Evolutionary conservation across 2,113 vertebrate genomes (phyloP).

Genomic region (Aphyosemion australe): DNA sequence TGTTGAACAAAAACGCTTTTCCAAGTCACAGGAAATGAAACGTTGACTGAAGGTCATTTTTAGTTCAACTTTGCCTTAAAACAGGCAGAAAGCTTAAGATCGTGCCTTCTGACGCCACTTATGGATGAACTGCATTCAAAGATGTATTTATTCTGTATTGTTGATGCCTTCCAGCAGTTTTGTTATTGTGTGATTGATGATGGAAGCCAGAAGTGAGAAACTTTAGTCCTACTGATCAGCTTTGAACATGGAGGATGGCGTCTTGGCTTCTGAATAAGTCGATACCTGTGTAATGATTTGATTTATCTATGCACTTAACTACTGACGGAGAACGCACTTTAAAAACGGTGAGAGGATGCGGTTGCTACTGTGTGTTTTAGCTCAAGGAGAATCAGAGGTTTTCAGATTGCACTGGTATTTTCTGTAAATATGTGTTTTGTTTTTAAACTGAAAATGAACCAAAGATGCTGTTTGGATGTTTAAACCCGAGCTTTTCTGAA

Average conservation of each 20-base stretch:
- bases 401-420: slow-evolving; percentile 57
- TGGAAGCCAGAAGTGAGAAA: too few species aligned
- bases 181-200: background rate
- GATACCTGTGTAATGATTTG: background rate
- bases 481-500: slow-evolving; percentile 3
- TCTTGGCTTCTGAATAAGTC: slow-evolving; percentile 9
- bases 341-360: slow-evolving; percentile 7
- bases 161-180: slow-evolving; percentile 1
- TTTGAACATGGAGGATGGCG: slow-evolving; percentile 5
- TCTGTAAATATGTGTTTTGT: slow-evolving; percentile 53
- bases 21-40: too few species aligned
- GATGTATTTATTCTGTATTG: too few species aligned
- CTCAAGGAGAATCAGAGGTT: slow-evolving; percentile 42
- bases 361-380: slow-evolving; percentile 34
- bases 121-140: too few species aligned
- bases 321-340: slow-evolving; percentile 80
- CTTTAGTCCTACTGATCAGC: slow-evolving; percentile 8
- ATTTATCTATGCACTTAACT: slow-evolving; percentile 71
- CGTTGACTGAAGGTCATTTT: background rate
- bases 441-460: slow-evolving; percentile 67
- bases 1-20: background rate
- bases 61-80: slow-evolving; percentile 21
- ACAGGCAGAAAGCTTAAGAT: background rate
- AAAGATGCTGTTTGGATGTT: slow-evolving; percentile 71
- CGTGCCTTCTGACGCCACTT: background rate